These are phyloP conservation scores for Aptenodytes patagonicus DNA, from an alignment of 2,113 vertebrate genomes.

Conservation along the genomic window DNA sequence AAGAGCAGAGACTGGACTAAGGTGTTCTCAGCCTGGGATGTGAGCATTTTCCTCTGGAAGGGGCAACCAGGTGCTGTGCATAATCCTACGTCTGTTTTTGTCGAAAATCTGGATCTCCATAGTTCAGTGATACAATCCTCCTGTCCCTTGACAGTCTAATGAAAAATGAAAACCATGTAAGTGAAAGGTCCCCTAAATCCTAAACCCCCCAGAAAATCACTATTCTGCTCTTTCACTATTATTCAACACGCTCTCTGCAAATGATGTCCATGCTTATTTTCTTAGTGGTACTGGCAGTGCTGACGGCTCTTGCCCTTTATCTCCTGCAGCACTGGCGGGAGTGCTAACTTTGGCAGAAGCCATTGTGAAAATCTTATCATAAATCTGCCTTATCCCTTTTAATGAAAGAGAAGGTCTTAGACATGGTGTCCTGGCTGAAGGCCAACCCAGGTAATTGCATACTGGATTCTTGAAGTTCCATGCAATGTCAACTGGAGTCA, in stretches of 20 bases:
- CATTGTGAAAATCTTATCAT: neutral
- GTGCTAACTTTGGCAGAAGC: neutral
- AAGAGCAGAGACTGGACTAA: neutral
- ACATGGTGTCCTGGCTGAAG: neutral
- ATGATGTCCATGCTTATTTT: accelerated
- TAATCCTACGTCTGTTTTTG: neutral
- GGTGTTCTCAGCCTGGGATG: neutral
- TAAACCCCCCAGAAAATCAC: neutral
- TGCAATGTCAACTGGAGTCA: neutral
- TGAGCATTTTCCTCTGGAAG: neutral
- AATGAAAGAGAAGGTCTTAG: neutral
- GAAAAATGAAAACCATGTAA: neutral
- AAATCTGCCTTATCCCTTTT: neutral
- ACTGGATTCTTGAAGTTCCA: neutral
- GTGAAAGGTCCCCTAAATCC: neutral
- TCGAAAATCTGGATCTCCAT: neutral
- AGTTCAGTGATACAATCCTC: neutral
- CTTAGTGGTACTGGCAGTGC: neutral
- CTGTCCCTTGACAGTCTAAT: neutral
- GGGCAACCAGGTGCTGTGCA: neutral
- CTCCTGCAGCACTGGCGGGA: neutral
- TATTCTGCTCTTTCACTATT: neutral
- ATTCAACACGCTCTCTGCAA: neutral
- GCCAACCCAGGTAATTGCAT: neutral
- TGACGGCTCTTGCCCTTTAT: neutral